Percentiles rank a stretch among this genome's conserved stretches.
These are phyloP conservation scores for Xyliphius kryptos DNA, from an alignment of 2,113 vertebrate genomes.

Conservation along the genomic window DNA sequence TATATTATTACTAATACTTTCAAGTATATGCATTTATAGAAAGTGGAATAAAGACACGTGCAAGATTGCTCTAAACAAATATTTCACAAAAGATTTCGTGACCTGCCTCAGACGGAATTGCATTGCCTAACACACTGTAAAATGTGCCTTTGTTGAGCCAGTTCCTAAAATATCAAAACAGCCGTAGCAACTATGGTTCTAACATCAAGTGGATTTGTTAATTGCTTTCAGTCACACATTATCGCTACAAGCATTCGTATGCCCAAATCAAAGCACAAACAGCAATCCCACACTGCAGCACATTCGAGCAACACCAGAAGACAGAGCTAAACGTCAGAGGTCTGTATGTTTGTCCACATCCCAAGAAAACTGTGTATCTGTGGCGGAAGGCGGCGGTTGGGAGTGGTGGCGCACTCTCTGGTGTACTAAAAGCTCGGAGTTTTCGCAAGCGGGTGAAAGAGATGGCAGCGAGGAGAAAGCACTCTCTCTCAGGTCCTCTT, in stretches of 20 bases:
- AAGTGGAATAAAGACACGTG: conserved; percentile 8
- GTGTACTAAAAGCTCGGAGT: conserved; percentile 45
- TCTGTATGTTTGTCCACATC: conserved; percentile 61
- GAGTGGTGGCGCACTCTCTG: conserved; percentile 60
- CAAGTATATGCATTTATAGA: conserved; percentile 5
- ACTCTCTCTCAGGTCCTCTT: conserved; percentile 48
- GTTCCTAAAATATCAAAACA: conserved; percentile 18
- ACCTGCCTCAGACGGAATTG: not conserved
- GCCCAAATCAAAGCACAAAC: not conserved
- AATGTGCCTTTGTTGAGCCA: not conserved
- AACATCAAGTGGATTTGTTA: not conserved
- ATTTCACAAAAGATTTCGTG: conserved; percentile 3
- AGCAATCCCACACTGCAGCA: conserved; percentile 1
- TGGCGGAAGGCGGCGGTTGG: conserved; percentile 58
- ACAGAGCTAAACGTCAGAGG: conserved; percentile 63
- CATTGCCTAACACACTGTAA: conserved; percentile 2
- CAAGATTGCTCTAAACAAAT: not conserved
- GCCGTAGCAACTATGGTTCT: not conserved
- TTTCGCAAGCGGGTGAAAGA: conserved; percentile 44
- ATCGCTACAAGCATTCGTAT: conserved; percentile 9
- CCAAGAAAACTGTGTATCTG: conserved; percentile 51
- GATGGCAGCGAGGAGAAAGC: conserved; percentile 55
- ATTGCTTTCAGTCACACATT: not conserved
- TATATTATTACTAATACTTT: conserved; percentile 20
- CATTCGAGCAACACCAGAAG: conserved; percentile 4